These are phyloP conservation scores for Cheilosia vernalis DNA, from an alignment of 2,888 invertebrate species.

Conservation along the genomic window DNA sequence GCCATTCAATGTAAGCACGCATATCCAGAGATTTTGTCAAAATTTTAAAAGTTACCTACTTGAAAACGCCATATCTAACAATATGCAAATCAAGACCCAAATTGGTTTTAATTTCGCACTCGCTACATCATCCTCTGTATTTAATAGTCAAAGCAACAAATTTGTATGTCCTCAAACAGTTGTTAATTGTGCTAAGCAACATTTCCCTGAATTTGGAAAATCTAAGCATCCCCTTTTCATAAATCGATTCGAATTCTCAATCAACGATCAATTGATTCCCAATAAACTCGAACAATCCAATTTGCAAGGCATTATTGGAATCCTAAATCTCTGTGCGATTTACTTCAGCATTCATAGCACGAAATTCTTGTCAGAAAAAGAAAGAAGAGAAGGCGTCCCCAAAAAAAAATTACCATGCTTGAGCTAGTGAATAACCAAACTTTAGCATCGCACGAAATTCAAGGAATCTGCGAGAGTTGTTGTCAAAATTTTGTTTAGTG, in stretches of 20 bases:
- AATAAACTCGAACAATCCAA: constrained; percentile 50
- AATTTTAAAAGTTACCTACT: too few relatives aligned
- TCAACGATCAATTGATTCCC: constrained; percentile 46
- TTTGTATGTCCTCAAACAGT: too few relatives aligned
- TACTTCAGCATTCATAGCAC: constrained; percentile 43
- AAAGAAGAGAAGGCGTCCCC: background rate
- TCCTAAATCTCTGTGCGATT: constrained; percentile 32
- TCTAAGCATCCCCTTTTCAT: background rate
- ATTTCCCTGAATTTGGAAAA: background rate
- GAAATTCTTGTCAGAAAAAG: constrained; percentile 14
- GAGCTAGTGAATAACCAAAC: constrained; percentile 31
- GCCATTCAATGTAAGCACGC: too few relatives aligned
- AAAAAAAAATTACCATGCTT: constrained; percentile 34
- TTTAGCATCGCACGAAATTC: background rate
- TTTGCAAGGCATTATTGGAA: constrained; percentile 42
- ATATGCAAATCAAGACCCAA: too few relatives aligned
- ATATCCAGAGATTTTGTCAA: too few relatives aligned
- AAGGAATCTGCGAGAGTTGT: constrained; percentile 15
- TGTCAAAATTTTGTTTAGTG: background rate
- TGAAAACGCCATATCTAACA: too few relatives aligned
- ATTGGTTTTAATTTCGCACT: too few relatives aligned
- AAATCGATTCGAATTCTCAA: constrained; percentile 9
- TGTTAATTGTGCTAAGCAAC: background rate
- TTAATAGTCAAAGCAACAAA: too few relatives aligned
- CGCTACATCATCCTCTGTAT: too few relatives aligned